Conservation (phyloP, 2,113 vertebrate species). For the Hippocampus mohnikei region DNA sequence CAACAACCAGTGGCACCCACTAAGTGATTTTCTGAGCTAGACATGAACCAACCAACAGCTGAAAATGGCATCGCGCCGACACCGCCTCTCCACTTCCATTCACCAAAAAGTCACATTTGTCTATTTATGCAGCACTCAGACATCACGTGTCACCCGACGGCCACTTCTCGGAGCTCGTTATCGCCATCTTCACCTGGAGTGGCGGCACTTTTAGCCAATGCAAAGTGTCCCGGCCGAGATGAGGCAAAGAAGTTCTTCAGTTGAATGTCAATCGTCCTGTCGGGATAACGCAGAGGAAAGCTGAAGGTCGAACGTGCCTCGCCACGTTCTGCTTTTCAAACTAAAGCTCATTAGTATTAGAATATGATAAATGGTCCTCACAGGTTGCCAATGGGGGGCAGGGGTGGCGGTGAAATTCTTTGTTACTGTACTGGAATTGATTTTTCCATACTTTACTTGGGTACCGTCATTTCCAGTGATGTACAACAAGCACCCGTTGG, state of each 20-base stretch:
- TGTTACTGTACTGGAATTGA: too few species aligned
- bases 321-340: not conserved
- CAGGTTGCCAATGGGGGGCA: too few species aligned
- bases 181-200: not conserved
- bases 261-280: not conserved
- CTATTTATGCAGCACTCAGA: not conserved
- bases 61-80: slow-evolving; percentile 13
- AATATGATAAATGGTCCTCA: too few species aligned
- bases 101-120: not conserved
- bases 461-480: too few species aligned
- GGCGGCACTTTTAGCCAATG: not conserved
- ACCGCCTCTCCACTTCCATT: too few species aligned
- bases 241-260: not conserved
- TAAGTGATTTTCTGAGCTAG: slow-evolving; percentile 1
- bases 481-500: too few species aligned
- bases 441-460: too few species aligned
- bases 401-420: too few species aligned
- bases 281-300: not conserved
- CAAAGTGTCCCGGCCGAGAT: not conserved
- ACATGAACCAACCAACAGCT: slow-evolving; percentile 17
- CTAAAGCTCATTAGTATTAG: too few species aligned
- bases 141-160: not conserved
- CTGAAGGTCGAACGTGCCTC: slow-evolving; percentile 1
- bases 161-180: slow-evolving; percentile 1
- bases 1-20: slow-evolving; percentile 1